phyloP scores from a whole-genome alignment of 2,797 vertebrate species.

The Lacerta viridis region DNA sequence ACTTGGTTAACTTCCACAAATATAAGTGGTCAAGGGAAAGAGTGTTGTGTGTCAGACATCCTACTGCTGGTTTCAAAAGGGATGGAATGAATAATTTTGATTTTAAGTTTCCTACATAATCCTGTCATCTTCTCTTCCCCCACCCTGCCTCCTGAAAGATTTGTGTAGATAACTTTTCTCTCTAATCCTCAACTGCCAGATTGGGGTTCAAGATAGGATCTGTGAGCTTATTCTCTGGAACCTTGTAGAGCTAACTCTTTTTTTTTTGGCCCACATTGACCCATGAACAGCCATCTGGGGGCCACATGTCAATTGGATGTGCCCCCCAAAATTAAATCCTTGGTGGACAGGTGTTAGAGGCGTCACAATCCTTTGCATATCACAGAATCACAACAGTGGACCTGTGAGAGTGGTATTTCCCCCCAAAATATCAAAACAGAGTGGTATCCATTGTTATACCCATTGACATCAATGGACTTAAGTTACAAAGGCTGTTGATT shows the following conservation, averaged over 20 bases:
- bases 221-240: not conserved
- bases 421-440: too few relatives aligned
- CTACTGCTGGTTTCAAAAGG: not conserved
- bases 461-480: too few relatives aligned
- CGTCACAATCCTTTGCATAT: too few relatives aligned
- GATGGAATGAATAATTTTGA: conserved; percentile 31
- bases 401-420: too few relatives aligned
- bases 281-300: too few relatives aligned
- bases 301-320: too few relatives aligned
- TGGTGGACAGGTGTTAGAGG: too few relatives aligned
- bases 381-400: too few relatives aligned
- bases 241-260: not conserved
- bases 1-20: conserved; percentile 21
- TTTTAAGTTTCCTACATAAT: not conserved
- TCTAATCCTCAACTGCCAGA: not conserved
- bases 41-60: conserved; percentile 45
- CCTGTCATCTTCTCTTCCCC: not conserved
- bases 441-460: too few relatives aligned
- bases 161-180: not conserved
- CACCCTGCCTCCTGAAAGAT: not conserved
- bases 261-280: too few relatives aligned
- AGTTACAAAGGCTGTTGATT: too few relatives aligned
- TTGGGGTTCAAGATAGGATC: not conserved
- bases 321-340: too few relatives aligned
- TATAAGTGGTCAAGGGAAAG: conserved; percentile 41